These are phyloP conservation scores for Brenthis daphne DNA, from an alignment of 2,888 invertebrate species.

Conservation along the genomic window DNA sequence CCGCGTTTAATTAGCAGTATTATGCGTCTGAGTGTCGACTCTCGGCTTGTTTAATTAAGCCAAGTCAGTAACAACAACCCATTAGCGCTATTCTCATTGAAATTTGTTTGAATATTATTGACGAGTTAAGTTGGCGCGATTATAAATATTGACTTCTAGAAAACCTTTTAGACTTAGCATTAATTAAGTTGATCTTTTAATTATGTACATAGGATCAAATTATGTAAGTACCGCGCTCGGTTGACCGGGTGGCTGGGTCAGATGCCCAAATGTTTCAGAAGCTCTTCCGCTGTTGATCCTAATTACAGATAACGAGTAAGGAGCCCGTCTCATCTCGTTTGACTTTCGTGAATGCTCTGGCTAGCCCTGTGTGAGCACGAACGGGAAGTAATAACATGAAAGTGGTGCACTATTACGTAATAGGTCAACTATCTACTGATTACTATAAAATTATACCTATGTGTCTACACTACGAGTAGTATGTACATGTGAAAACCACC, in stretches of 20 bases:
- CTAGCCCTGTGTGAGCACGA: constrained; percentile 24
- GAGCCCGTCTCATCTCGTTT: constrained; percentile 62
- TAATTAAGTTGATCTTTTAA: constrained; percentile 32
- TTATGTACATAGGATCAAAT: constrained; percentile 33
- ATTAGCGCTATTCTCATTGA: constrained; percentile 46
- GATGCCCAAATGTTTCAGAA: constrained; percentile 56
- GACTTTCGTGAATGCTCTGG: constrained; percentile 49
- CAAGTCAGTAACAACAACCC: constrained; percentile 79
- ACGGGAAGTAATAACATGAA: constrained; percentile 16
- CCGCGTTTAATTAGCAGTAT: constrained; percentile 81
- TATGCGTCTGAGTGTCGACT: constrained; percentile 80
- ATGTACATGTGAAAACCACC: no score
- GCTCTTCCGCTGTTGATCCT: constrained; percentile 61
- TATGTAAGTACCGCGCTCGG: constrained; percentile 25
- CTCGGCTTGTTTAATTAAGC: constrained; percentile 79
- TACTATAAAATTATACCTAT: no score
- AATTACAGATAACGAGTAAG: constrained; percentile 72
- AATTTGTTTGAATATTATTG: constrained; percentile 49
- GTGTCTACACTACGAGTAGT: no score
- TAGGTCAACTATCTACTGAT: background rate
- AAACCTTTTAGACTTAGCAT: constrained; percentile 20
- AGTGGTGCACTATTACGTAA: constrained; percentile 9
- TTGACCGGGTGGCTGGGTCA: constrained; percentile 37
- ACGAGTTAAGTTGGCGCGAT: constrained; percentile 36
- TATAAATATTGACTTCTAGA: constrained; percentile 26